Evolutionary conservation across 2,113 vertebrate species (phyloP).

Genomic region (Nyctibius bracteatus): DNA sequence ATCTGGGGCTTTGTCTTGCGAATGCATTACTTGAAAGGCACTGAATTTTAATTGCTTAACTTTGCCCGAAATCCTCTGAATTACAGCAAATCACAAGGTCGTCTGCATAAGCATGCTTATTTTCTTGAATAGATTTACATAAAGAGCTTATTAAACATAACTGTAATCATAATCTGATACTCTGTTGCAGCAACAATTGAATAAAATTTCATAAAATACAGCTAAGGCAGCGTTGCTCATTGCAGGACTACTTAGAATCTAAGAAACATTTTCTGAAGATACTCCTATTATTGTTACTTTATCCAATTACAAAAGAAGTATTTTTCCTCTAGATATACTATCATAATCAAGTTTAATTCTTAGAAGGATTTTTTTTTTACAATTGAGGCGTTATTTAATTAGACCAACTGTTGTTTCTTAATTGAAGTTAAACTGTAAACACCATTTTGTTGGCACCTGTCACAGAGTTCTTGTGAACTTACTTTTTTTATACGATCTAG

Average conservation of each 20-base stretch:
- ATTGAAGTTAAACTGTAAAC: neutral
- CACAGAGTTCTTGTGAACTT: neutral
- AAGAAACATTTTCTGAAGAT: neutral
- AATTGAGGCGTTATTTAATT: neutral
- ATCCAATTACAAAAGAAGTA: neutral
- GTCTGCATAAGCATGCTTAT: neutral
- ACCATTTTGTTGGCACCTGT: neutral
- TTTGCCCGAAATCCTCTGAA: neutral
- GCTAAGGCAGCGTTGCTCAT: neutral
- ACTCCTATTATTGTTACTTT: neutral
- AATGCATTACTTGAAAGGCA: neutral
- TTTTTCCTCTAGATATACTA: neutral
- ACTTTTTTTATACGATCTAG: neutral
- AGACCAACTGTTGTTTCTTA: neutral
- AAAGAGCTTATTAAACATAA: neutral
- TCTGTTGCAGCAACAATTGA: neutral
- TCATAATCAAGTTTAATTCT: neutral
- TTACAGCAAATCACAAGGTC: neutral
- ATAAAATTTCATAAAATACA: neutral
- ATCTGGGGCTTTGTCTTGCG: neutral
- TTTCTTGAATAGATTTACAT: neutral
- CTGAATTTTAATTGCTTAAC: neutral
- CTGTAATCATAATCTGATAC: neutral
- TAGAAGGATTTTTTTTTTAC: neutral
- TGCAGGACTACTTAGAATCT: neutral